Conservation (phyloP, 2,888 invertebrate genomes). For the Unio pictorum region DNA sequence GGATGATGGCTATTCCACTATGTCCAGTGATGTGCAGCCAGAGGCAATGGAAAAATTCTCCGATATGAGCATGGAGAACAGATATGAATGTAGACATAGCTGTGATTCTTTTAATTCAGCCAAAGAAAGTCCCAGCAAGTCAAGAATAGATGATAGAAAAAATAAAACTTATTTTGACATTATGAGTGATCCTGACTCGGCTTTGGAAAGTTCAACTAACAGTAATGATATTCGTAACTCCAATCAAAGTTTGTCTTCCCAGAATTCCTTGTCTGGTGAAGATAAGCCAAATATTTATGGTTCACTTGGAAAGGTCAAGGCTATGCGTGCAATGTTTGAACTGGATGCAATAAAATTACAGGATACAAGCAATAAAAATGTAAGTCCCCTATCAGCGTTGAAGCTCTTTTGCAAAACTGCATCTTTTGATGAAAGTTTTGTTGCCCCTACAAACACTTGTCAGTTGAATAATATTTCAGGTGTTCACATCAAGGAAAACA, state of each 20-base stretch:
- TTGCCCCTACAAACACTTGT: not conserved
- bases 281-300: constrained; percentile 41
- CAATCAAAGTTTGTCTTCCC: constrained; percentile 47
- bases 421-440: constrained; percentile 19
- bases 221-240: constrained; percentile 46
- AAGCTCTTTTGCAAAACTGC: constrained; percentile 12
- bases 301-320: constrained; percentile 46
- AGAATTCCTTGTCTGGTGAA: constrained; percentile 43
- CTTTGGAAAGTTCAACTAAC: constrained; percentile 44
- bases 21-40: constrained; percentile 65
- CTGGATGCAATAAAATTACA: constrained; percentile 17
- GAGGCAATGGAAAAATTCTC: constrained; percentile 56
- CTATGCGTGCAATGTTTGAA: constrained; percentile 54
- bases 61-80: constrained; percentile 34
- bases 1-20: constrained; percentile 66
- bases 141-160: not conserved
- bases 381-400: too few relatives aligned
- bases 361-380: too few relatives aligned
- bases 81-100: constrained; percentile 1
- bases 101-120: not conserved
- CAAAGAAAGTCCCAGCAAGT: too few relatives aligned
- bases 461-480: too few relatives aligned
- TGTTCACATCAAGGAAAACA: too few relatives aligned
- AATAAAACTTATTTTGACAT: constrained; percentile 14
- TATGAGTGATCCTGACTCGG: constrained; percentile 37